Base-by-base conservation (phyloP, 2,113 vertebrate genomes). In the Dicaeum eximium region DNA sequence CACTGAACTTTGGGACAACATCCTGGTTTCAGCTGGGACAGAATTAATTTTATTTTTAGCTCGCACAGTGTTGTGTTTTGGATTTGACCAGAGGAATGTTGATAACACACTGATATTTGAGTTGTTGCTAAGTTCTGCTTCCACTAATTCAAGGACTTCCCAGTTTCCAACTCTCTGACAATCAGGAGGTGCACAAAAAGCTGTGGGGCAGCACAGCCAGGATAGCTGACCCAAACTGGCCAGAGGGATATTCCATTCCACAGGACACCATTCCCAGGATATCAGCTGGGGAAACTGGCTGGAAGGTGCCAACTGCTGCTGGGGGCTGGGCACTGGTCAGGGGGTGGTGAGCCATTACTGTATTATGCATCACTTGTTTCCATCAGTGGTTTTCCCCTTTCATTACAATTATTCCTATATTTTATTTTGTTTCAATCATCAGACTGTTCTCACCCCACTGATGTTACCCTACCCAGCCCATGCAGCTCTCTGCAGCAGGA, bases 391-490 rank as follows among this genome's bases (percentile, higher is more conserved):
- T 40, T 47, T 69, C 14, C 79, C 22, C 10, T 53, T 47, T 31
- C 25, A 35, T 35, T 47, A 61, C 7, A 75, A 37, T 35, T 27
- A 53, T 23, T 54, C n/a, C 7, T 21, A 0, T n/a, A 47, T 37
- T 50, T 37, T 18, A 27, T 35, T 75, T 75, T 48, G 21, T 77
- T 83, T 69, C 40, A 48, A 42, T 62, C 16, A 67, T 33, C 56
- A 62, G 48, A 70, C 40, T 62, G 31, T 35, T 83, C 48, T 42
- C 4, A 30, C 27, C 38, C 16, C 47, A 10, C 20, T 19, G n/a
- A 15, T 4, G 15, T n/a, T 28, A 66, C 25, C 45, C 31, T 11
- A 5, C 15, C 15, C 45, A 35, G 21, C 7, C 9, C 3, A 0
- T 40, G 10, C 38, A 50, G 44, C 15, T 30, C 45, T 40, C 11